phyloP scores from a whole-genome alignment of 2,113 vertebrate genomes.

The Muntiacus muntjak region DNA sequence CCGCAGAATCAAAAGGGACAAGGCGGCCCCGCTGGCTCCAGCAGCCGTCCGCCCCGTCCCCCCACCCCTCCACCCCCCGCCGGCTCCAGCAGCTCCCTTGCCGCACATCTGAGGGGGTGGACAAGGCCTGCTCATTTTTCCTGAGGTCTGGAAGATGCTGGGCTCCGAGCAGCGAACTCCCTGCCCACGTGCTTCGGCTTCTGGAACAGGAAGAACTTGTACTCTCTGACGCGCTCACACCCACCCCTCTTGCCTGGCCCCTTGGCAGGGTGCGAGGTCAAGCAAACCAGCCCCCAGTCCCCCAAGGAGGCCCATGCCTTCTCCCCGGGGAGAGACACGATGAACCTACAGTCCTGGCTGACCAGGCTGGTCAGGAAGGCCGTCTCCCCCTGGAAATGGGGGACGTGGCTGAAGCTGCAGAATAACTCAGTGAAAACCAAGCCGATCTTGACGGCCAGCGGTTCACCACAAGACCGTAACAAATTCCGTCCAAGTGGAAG shows the following conservation, averaged over 20 bases:
- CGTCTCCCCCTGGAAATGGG: not conserved
- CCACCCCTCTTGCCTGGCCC: not conserved
- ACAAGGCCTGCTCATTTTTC: not conserved
- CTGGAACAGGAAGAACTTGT: slow-evolving; percentile 8
- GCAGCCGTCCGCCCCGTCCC: rapidly evolving
- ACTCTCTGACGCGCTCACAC: slow-evolving; percentile 16
- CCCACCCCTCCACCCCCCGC: not conserved
- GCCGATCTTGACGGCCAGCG: not conserved
- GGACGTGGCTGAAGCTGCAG: not conserved
- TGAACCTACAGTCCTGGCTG: not conserved
- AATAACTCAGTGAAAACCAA: not conserved
- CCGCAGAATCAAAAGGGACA: rapidly evolving
- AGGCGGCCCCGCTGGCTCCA: not conserved
- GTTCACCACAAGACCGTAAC: rapidly evolving
- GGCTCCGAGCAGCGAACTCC: not conserved
- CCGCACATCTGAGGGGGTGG: not conserved
- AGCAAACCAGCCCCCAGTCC: not conserved
- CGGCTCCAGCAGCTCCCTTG: not conserved
- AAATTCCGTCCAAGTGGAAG: not conserved
- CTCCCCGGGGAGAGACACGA: not conserved
- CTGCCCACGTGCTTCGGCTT: slow-evolving; percentile 41
- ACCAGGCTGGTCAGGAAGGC: not conserved
- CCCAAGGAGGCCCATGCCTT: not conserved
- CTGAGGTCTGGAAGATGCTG: not conserved
- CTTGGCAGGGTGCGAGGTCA: not conserved